phyloP scores from a whole-genome alignment of 2,113 vertebrate species.

The Phalacrocorax carbo region DNA sequence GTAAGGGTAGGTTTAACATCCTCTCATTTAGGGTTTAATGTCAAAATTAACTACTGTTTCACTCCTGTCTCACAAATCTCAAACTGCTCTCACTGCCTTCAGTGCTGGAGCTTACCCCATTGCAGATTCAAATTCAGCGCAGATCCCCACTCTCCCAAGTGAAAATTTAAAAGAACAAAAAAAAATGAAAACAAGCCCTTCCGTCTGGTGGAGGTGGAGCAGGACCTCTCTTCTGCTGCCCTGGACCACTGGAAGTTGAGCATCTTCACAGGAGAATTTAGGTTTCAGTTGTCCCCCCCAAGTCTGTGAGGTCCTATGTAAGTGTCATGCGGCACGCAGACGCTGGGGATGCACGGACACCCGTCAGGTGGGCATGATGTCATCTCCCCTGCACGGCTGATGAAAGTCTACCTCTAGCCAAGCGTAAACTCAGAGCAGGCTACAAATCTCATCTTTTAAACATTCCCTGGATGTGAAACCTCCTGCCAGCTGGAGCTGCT shows the following conservation, averaged over 20 bases:
- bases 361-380: background rate
- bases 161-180: background rate
- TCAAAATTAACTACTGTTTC: background rate
- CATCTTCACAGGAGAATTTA: background rate
- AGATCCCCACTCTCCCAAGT: background rate
- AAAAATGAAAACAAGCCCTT: background rate
- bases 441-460: constrained; percentile 58
- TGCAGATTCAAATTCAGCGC: background rate
- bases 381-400: background rate
- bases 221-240: background rate
- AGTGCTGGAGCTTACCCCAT: background rate
- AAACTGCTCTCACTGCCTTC: background rate
- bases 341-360: background rate
- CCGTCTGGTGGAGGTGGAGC: background rate
- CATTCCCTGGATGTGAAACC: constrained; percentile 36
- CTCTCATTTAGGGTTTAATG: background rate
- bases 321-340: background rate
- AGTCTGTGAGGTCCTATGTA: background rate
- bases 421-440: background rate
- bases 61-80: background rate
- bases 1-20: constrained; percentile 25
- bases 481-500: constrained; percentile 52
- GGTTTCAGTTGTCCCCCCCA: background rate
- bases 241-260: background rate
- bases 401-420: constrained; percentile 3